Base-by-base conservation (phyloP, 2,113 vertebrate species). In the Epinephelus cyanopodus region DNA sequence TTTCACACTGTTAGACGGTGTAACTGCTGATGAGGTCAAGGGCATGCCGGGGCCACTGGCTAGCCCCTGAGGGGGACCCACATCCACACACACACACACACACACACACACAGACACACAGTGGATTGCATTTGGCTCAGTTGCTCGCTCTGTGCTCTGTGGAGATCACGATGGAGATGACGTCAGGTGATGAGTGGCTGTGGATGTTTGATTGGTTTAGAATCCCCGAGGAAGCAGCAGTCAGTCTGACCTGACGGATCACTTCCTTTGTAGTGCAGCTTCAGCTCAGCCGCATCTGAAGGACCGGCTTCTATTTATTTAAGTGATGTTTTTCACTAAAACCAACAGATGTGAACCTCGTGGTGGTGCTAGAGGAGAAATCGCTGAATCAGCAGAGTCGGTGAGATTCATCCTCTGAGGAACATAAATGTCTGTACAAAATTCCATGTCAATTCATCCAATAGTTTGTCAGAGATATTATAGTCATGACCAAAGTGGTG, bases 101-200 rank as follows among this genome's bases (percentile, higher is more conserved):
- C 52, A 39, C 33, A 25, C 33, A 56, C n/a, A 56, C 50, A 69
- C 74, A 71, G 53, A 63, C 25, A 62, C n/a, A 47, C 48, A 61
- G 11, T 45, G 63, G 73, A 71, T 71, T 58, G 25, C 21, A n/a
- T 65, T 76, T 42, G 5, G 18, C 64, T 61, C 1, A 9, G 25
- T 54, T 47, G 54, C 82, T 57, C 2, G 17, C 52, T 68, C 19
- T 79, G 15, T 73, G 62, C 42, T 76, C 77, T 65, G 64, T 57
- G 50, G 62, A 71, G 62, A 23, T 76, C 56, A 27, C 3, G 17
- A 25, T n/a, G 69, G 75, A 53, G 78, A 75, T 89, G 82, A 91
- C 18, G 39, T 85, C 71, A 70, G 74, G 63, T 39, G 67, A 64
- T 81, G n/a, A 2, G 18, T 39, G 70, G 62, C 62, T 33, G 21